These are phyloP conservation scores for Thinocorus orbignyianus DNA, from an alignment of 2,113 vertebrate genomes.

Conservation along the genomic window DNA sequence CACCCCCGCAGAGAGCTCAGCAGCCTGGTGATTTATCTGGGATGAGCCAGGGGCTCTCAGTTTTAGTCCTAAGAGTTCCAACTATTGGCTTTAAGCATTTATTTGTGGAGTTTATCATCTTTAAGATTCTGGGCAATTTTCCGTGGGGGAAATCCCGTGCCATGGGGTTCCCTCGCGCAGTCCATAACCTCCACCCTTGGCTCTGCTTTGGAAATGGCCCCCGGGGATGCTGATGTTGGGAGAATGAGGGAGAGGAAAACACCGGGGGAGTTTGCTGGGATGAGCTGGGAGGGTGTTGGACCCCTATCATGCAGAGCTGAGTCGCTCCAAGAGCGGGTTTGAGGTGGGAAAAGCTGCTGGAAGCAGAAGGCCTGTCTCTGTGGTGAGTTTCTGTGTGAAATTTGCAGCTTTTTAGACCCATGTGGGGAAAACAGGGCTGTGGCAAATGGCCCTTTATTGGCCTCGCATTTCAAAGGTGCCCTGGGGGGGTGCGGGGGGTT, in stretches of 20 bases:
- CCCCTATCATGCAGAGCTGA: fast-evolving
- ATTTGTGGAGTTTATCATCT: not conserved
- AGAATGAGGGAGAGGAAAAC: not conserved
- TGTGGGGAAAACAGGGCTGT: not conserved
- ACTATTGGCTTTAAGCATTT: not conserved
- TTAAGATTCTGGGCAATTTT: not conserved
- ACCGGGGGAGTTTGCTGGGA: fast-evolving
- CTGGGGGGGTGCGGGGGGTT: not conserved
- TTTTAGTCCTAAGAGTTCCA: not conserved
- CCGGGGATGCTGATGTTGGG: fast-evolving
- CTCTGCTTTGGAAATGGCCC: not conserved
- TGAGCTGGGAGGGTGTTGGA: not conserved
- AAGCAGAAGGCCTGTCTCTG: fast-evolving
- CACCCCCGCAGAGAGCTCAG: not conserved
- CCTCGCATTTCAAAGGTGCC: slow-evolving; percentile 4
- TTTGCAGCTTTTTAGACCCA: not conserved
- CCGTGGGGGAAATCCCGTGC: fast-evolving
- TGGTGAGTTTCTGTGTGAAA: not conserved
- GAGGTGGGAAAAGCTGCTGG: not conserved
- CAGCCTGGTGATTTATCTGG: not conserved
- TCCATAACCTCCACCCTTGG: fast-evolving
- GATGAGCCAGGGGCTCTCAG: not conserved
- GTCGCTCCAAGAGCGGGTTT: not conserved
- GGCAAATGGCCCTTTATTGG: slow-evolving; percentile 32
- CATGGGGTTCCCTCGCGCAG: not conserved